Percentiles rank a stretch among this genome's conserved stretches.
Evolutionary conservation across 2,113 vertebrate species (phyloP).

Genomic region (Litocranius walleri): DNA sequence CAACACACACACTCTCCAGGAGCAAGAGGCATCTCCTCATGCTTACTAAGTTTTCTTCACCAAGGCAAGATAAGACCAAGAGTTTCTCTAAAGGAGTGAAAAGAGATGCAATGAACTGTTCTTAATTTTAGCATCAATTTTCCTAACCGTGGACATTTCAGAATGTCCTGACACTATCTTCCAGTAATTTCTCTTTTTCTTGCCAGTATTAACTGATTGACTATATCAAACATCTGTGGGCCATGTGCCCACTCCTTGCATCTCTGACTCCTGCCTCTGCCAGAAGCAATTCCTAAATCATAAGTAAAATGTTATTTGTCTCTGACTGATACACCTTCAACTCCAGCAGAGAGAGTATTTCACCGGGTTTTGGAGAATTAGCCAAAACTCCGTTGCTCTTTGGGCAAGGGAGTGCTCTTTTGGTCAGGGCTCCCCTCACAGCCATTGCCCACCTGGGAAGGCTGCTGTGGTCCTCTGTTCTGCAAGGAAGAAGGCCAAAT

Average conservation of each 20-base stretch:
- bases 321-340: neutral
- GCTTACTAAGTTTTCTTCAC: neutral
- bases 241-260: neutral
- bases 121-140: neutral
- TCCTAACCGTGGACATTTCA: neutral
- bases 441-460: neutral
- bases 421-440: neutral
- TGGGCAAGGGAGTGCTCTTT: neutral
- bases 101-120: neutral
- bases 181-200: neutral
- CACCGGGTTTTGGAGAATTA: constrained; percentile 11
- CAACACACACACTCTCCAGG: neutral
- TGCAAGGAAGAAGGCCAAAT: neutral
- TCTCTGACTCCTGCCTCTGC: neutral
- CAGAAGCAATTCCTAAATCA: neutral
- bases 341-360: neutral
- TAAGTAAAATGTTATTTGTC: neutral
- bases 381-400: neutral
- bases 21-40: neutral
- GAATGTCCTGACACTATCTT: neutral
- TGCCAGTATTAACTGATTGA: neutral
- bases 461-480: neutral
- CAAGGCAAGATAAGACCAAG: neutral
- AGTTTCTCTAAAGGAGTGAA: neutral
- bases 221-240: neutral